Base-by-base conservation (phyloP, 2,888 invertebrate species). In the Salticus scenicus region DNA sequence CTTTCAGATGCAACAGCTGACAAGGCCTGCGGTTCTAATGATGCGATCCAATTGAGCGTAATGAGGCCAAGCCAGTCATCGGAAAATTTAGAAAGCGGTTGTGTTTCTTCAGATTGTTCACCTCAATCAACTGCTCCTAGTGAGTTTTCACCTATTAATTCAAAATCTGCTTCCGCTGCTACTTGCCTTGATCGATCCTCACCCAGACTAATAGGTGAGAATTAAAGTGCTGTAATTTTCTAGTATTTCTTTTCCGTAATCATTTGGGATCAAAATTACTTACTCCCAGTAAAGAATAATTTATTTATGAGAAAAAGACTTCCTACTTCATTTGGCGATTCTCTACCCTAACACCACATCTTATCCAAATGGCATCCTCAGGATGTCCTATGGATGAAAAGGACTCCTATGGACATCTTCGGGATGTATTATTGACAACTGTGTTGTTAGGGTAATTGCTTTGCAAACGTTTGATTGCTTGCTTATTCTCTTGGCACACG, bases 121-220 rank as follows among this genome's bases (percentile, higher is more conserved):
- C n/a, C 24, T n/a, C 30, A 72, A 41, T 42, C 63, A 57, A 28
- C 41, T 14, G 20, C 42, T 72, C 71, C 71, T 0, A 37, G 41
- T n/a, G 80, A 69, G 47, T n/a, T 20, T 14, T 72, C 77, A 33
- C 74, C 75, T 66, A 33, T 64, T 17, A 37, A 14, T 37, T 51
- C 63, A 8, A 71, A 77, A 72, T 66, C 37, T 51, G 71, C 76
- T 41, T 41, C 63, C 66, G 78, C 73, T 20, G 74, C 30, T 30
- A 73, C 77, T 12, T 77, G n/a, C 78, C n/a, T 63, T 20, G 78
- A 84, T 57, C 47, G 78, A n/a, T 33, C 71, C 17, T 84, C 84
- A 28, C 84, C 84, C 17, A 33, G 69, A 42, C 57, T 84, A 37
- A 84, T 84, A 57, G 84, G 84, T 84, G 63, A 63, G 73, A 57